Conservation (phyloP, 2,113 vertebrate species). For the Amphiprion ocellaris region DNA sequence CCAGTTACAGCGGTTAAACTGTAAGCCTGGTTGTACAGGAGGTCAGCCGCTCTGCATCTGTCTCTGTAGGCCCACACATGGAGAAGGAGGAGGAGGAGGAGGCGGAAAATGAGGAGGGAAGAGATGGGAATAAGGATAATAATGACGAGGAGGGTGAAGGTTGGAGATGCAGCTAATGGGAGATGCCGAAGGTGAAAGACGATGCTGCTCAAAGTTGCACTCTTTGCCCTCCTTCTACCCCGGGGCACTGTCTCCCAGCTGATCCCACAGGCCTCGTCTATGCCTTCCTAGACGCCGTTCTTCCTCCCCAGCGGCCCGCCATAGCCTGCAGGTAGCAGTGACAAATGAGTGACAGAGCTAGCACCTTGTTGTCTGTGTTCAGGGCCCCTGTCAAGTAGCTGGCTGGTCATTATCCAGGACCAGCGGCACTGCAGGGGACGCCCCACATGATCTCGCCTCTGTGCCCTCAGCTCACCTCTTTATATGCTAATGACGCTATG, state of each 20-base stretch:
- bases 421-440: slow-evolving; percentile 43
- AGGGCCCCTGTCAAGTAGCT: slow-evolving; percentile 53
- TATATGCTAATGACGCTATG: slow-evolving; percentile 83
- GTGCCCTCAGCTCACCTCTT: slow-evolving; percentile 79
- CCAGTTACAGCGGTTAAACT: slow-evolving; percentile 65
- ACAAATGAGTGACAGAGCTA: slow-evolving; percentile 68
- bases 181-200: slow-evolving; percentile 28
- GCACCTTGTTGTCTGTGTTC: slow-evolving; percentile 58
- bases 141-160: neutral
- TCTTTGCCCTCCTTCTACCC: slow-evolving; percentile 23
- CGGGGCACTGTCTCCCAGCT: slow-evolving; percentile 57
- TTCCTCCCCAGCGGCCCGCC: slow-evolving; percentile 34
- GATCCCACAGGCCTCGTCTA: slow-evolving; percentile 45
- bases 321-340: slow-evolving; percentile 65
- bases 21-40: slow-evolving; percentile 26
- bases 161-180: neutral
- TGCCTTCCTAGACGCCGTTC: slow-evolving; percentile 11
- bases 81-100: neutral
- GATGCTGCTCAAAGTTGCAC: slow-evolving; percentile 48
- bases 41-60: slow-evolving; percentile 44
- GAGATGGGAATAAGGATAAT: neutral
- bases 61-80: slow-evolving; percentile 49
- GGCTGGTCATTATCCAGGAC: slow-evolving; percentile 66
- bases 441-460: slow-evolving; percentile 57
- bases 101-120: neutral